Base-by-base conservation (phyloP, 2,888 invertebrate species). In the Eupelmus urozonus region DNA sequence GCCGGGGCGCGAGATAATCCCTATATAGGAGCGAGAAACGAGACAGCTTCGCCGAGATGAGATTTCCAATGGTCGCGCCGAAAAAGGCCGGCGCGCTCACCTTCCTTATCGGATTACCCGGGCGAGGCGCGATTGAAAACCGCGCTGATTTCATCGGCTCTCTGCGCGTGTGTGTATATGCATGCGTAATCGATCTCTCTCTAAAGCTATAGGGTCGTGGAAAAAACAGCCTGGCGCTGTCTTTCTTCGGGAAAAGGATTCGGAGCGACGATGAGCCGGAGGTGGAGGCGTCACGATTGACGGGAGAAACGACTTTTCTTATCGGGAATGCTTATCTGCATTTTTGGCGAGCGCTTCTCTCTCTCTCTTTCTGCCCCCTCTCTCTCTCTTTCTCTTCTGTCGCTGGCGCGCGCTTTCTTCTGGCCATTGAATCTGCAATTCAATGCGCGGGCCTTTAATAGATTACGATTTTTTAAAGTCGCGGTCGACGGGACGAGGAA, bases 1-100 rank as follows among this genome's bases (percentile, higher is more conserved):
- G 85, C 84, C 81, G 85, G 85, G 85, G 87, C 86, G 87, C 82
- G 85, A n/a, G n/a, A 88, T 88, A 87, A 88, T 88, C 87, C 87
- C 79, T 51, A 76, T 79, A 9, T 9, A 3, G 9, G 9, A 34
- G 34, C 3, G 34, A 34, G 9, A 34, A 34, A 34, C 34, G 7
- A n/a, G n/a, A 9, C 49, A 27, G 3, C 18, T 25, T 20, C 55
- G 16, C 18, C 81, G 82, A 82, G 85, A 87, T 86, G 85, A 86
- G 85, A 87, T 87, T 85, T 83, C 82, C 84, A 85, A 84, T 83
- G 4, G 57, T 11, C 16, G 53, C 29, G 11, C 57, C 0, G 9
- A 34, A 34, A 34, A 34, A n/a, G 49, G 16, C 4, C 7, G 49
- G 49, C 16, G 49, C 85, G 80, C 83, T 84, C 81, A 83, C 84